Percentiles rank a stretch among this genome's conserved stretches.
phyloP scores from a whole-genome alignment of 1,140 invertebrate genomes.

The Ips typographus region DNA sequence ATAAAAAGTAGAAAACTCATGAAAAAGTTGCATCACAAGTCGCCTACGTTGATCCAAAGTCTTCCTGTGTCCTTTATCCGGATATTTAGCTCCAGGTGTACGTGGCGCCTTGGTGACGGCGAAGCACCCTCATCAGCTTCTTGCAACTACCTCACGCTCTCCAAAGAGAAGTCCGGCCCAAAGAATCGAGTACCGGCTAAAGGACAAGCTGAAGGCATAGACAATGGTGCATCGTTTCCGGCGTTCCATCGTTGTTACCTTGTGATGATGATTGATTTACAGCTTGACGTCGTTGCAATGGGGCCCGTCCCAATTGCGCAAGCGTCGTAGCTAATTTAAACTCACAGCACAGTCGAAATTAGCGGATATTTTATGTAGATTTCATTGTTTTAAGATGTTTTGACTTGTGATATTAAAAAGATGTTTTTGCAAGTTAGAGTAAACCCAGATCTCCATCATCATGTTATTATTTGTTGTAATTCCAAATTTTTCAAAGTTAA shows the following conservation, averaged over 20 bases:
- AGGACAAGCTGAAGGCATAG: conserved; percentile 53
- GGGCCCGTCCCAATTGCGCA: conserved; percentile 85
- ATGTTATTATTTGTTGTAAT: too few species aligned
- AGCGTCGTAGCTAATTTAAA: conserved; percentile 91
- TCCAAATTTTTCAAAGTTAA: too few species aligned
- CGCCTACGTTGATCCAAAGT: conserved; percentile 88
- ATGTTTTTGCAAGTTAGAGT: too few species aligned
- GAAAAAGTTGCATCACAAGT: conserved; percentile 92
- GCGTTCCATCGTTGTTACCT: not conserved
- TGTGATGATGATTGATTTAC: conserved; percentile 8
- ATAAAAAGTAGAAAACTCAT: conserved; percentile 77
- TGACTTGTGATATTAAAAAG: too few species aligned
- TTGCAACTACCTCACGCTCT: conserved; percentile 64
- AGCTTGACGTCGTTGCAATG: conserved; percentile 76
- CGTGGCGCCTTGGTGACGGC: conserved; percentile 81
- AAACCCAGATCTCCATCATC: too few species aligned
- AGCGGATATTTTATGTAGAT: too few species aligned
- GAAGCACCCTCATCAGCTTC: conserved; percentile 56
- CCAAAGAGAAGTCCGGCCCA: conserved; percentile 88
- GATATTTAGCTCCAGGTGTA: conserved; percentile 66
- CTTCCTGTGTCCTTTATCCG: conserved; percentile 76
- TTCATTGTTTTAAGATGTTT: too few species aligned
- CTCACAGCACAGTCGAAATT: conserved; percentile 39
- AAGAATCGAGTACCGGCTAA: conserved; percentile 78
- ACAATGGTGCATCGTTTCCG: conserved; percentile 27